These are phyloP conservation scores for Leptopterna dolabrata DNA, from an alignment of 2,888 invertebrate species.

Conservation along the genomic window DNA sequence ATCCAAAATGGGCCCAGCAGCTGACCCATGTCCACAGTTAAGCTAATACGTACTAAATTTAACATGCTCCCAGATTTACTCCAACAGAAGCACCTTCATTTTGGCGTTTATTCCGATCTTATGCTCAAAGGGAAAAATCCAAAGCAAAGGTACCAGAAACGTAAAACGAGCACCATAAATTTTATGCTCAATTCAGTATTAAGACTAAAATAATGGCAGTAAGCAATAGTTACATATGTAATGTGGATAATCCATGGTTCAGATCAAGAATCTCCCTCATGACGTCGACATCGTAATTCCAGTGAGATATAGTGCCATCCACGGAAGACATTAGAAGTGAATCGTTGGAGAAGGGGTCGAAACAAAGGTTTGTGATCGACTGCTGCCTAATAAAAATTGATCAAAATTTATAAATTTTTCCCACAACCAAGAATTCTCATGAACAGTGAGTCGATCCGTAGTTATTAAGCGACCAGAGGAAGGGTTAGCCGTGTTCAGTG, in stretches of 20 bases:
- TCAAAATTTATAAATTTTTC: background rate
- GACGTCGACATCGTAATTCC: slow-evolving; percentile 44
- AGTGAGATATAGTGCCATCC: slow-evolving; percentile 59
- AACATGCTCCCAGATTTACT: no score
- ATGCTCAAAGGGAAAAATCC: no score
- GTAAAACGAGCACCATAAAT: no score
- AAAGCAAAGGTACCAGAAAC: no score
- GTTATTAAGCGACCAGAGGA: background rate
- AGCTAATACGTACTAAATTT: no score
- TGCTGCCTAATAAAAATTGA: background rate
- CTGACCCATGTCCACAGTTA: no score
- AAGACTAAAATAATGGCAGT: background rate
- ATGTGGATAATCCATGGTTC: slow-evolving; percentile 23
- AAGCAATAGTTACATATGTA: background rate
- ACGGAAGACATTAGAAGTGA: slow-evolving; percentile 59
- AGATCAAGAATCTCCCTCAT: slow-evolving; percentile 33
- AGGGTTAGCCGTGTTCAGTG: no score
- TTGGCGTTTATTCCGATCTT: no score
- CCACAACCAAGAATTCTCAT: no score
- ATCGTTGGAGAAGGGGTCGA: slow-evolving; percentile 56
- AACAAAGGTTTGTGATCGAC: slow-evolving; percentile 59
- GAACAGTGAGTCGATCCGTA: background rate
- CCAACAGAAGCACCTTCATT: no score
- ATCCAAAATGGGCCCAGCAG: no score
- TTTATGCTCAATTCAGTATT: no score